Conservation (phyloP, 2,888 invertebrate genomes). For the Hybos culiciformis region DNA sequence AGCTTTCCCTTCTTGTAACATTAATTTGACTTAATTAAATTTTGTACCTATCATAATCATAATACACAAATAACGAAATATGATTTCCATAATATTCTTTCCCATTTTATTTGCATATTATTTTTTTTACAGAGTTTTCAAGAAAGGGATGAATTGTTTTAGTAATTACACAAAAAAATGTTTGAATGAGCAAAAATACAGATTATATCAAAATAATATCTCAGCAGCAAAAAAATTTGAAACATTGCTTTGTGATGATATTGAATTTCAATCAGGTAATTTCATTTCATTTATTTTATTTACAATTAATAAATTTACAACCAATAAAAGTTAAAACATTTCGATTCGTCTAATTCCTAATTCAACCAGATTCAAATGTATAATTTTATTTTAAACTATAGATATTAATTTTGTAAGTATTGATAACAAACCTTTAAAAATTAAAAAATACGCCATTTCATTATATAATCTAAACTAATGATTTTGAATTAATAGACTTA, state of each 20-base stretch:
- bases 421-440: too few species aligned
- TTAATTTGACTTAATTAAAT: not conserved
- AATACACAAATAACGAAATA: too few species aligned
- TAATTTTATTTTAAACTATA: too few species aligned
- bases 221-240: conserved; percentile 31
- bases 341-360: too few species aligned
- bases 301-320: conserved; percentile 1
- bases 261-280: conserved; percentile 27
- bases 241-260: conserved; percentile 28
- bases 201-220: conserved; percentile 28
- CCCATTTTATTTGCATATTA: conserved; percentile 1
- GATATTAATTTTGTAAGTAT: too few species aligned
- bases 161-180: conserved; percentile 30
- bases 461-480: too few species aligned
- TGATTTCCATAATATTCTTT: too few species aligned
- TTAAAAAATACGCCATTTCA: too few species aligned
- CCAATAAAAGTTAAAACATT: not conserved
- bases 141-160: conserved; percentile 31
- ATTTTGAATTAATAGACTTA: too few species aligned
- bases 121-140: conserved; percentile 27
- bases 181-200: conserved; percentile 23
- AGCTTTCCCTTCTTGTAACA: not conserved
- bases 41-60: too few species aligned
- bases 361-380: too few species aligned
- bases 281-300: not conserved